A percentile compares a stretch with the other conserved stretches of the same genome.
These are phyloP conservation scores for Lamprotornis superbus DNA, from an alignment of 2,113 vertebrate genomes.

Conservation along the genomic window DNA sequence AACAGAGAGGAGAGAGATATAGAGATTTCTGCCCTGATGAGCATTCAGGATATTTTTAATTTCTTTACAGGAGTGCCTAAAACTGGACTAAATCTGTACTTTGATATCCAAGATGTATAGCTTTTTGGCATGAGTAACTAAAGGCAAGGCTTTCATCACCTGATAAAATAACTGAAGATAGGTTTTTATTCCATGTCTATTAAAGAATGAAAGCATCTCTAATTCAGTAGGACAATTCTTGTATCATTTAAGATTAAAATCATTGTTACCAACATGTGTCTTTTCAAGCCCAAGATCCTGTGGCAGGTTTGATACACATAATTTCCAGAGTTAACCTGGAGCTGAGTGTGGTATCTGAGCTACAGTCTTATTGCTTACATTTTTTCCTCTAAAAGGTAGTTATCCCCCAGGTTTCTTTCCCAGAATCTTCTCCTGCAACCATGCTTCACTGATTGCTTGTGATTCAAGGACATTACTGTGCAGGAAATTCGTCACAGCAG, in stretches of 20 bases:
- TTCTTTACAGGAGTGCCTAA: background rate
- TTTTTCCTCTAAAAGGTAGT: slow-evolving; percentile 25
- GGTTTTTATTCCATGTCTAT: background rate
- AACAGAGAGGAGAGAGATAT: background rate
- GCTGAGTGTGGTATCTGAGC: background rate
- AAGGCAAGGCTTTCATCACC: background rate
- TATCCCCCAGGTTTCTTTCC: background rate
- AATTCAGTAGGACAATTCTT: background rate
- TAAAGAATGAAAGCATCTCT: background rate
- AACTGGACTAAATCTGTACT: background rate
- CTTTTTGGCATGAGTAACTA: background rate
- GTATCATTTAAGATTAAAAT: background rate
- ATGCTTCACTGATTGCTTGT: background rate
- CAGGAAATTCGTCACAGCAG: slow-evolving; percentile 39
- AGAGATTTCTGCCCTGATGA: background rate
- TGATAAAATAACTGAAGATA: background rate
- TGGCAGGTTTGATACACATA: background rate
- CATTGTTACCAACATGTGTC: background rate
- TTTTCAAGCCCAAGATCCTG: background rate
- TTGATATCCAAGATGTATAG: background rate
- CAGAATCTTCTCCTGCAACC: background rate
- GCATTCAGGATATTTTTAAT: background rate
- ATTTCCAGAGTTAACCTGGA: background rate
- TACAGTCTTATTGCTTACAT: background rate
- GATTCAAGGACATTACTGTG: slow-evolving; percentile 25